phyloP scores from a whole-genome alignment of 1,140 invertebrate genomes.

The Apolygus lucorum region DNA sequence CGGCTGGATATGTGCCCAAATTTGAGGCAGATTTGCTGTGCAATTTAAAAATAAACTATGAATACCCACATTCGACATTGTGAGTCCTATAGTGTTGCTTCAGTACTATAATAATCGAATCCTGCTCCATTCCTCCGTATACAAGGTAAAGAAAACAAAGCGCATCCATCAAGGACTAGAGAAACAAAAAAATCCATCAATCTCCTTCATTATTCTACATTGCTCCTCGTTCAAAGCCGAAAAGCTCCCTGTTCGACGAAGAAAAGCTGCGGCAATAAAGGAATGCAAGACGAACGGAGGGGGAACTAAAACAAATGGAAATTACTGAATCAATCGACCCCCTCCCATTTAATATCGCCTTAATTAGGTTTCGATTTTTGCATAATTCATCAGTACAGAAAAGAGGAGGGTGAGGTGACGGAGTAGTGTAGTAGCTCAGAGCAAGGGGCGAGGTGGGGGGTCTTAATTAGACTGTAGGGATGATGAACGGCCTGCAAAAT shows the following conservation, averaged over 20 bases:
- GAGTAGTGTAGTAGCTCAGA: not conserved
- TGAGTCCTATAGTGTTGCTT: too few relatives aligned
- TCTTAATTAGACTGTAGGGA: conserved; percentile 16
- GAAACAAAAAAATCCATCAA: too few relatives aligned
- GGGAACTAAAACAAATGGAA: conserved; percentile 19
- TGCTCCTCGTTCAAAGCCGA: not conserved
- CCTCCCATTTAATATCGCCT: conserved; percentile 19
- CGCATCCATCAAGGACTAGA: too few relatives aligned
- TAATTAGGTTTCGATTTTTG: conserved; percentile 24
- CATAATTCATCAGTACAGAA: conserved; percentile 22
- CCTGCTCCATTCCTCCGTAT: too few relatives aligned
- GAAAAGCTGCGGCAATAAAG: not conserved
- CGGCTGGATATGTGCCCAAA: too few relatives aligned
- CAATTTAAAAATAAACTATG: too few relatives aligned
- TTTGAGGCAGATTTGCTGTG: too few relatives aligned
- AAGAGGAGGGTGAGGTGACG: not conserved
- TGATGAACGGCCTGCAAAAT: not conserved
- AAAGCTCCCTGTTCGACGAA: not conserved
- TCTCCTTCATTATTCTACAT: too few relatives aligned
- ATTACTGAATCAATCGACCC: conserved; percentile 20
- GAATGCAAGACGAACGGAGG: not conserved
- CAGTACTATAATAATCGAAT: too few relatives aligned
- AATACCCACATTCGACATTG: too few relatives aligned
- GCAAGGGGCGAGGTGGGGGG: not conserved
- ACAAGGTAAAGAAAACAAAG: too few relatives aligned